A percentile compares a stretch with the other conserved stretches of the same genome.
Evolutionary conservation across 2,113 vertebrate genomes (phyloP).

Genomic region (Lepidothrix coronata): DNA sequence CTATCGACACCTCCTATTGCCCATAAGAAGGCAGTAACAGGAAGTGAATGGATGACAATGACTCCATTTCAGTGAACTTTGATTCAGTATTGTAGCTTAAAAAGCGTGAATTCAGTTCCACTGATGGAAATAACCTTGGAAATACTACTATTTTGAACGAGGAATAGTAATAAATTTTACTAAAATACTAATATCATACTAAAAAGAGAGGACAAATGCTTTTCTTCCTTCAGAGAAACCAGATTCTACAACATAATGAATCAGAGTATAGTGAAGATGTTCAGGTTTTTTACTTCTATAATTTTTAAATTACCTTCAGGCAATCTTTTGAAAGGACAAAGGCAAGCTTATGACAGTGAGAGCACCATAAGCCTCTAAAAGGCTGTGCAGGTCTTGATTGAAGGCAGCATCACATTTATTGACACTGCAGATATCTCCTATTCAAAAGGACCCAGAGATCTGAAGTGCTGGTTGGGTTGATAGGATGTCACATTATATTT

Average conservation of each 20-base stretch:
- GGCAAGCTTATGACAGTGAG: not conserved
- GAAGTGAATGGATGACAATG: not conserved
- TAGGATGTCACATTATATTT: not conserved
- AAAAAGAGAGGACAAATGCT: not conserved
- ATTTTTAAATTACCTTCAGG: not conserved
- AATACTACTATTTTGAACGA: not conserved
- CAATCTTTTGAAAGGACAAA: not conserved
- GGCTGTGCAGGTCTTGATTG: not conserved
- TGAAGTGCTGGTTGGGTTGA: not conserved
- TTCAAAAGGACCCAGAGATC: not conserved
- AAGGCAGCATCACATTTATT: not conserved
- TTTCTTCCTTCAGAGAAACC: not conserved
- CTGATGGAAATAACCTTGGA: not conserved
- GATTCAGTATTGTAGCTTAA: not conserved
- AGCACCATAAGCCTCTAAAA: not conserved
- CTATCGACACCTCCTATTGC: not conserved
- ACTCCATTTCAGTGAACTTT: not conserved
- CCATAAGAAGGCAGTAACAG: not conserved
- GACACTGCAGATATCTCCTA: not conserved
- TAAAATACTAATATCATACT: not conserved
- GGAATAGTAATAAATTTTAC: not conserved
- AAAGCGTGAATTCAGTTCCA: not conserved
- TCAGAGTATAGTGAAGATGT: not conserved
- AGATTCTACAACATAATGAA: not conserved
- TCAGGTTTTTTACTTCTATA: not conserved